Evolutionary conservation across 2,888 invertebrate genomes (phyloP).

Genomic region (Cylloceria caligata): DNA sequence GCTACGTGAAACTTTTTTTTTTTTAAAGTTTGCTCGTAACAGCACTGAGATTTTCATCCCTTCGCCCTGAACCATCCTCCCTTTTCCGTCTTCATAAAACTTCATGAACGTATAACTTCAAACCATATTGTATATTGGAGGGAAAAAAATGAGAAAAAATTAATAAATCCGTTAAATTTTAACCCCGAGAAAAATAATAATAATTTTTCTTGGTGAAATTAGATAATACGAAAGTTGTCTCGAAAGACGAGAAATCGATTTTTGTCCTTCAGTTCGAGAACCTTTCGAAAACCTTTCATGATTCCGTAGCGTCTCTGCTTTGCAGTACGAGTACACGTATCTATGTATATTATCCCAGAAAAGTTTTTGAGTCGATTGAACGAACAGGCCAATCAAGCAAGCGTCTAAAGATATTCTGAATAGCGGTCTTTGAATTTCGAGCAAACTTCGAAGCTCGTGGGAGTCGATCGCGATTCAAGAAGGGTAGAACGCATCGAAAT

Average conservation of each 20-base stretch:
- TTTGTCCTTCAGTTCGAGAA: not conserved
- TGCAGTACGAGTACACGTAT: not conserved
- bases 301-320: not conserved
- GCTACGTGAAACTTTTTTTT: constrained; percentile 37
- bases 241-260: constrained; percentile 25
- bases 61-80: not conserved
- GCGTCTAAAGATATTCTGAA: constrained; percentile 29
- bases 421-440: constrained; percentile 49
- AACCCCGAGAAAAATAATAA: no score
- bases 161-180: constrained; percentile 24
- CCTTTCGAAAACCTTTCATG: constrained; percentile 7
- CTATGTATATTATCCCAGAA: constrained; percentile 6
- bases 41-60: constrained; percentile 33
- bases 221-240: constrained; percentile 36
- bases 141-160: constrained; percentile 7
- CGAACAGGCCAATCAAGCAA: constrained; percentile 37
- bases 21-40: constrained; percentile 45
- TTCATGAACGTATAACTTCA: constrained; percentile 59
- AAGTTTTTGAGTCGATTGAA: constrained; percentile 25
- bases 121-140: not conserved
- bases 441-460: constrained; percentile 32
- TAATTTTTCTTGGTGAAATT: constrained; percentile 4
- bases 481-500: constrained; percentile 41
- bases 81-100: constrained; percentile 33
- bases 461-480: constrained; percentile 29